These are phyloP conservation scores for Betta splendens DNA, from an alignment of 2,797 vertebrate genomes.

Conservation along the genomic window DNA sequence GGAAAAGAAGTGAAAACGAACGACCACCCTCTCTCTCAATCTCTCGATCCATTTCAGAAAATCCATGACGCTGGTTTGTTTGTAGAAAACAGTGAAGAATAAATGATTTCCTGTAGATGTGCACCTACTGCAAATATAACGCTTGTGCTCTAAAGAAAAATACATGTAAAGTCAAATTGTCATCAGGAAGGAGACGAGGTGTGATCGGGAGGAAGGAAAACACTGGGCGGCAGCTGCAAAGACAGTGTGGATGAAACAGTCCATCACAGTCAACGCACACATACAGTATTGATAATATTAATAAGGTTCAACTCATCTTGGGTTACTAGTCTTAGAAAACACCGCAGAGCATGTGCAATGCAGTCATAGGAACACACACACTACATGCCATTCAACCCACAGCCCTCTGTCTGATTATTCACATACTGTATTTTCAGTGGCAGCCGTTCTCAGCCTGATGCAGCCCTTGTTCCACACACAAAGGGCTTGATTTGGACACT, in stretches of 20 bases:
- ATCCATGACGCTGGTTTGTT: background rate
- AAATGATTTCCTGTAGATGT: constrained; percentile 5
- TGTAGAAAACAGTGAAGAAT: background rate
- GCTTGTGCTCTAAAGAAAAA: background rate
- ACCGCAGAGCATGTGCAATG: background rate
- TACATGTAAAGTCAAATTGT: background rate
- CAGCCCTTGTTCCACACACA: background rate
- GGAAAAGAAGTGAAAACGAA: constrained; percentile 7
- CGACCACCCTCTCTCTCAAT: background rate
- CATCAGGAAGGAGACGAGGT: constrained; percentile 1
- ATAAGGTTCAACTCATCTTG: constrained; percentile 3
- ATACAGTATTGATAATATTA: no score
- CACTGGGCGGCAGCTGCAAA: background rate
- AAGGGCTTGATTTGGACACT: background rate
- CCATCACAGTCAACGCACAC: no score
- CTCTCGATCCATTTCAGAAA: constrained; percentile 12
- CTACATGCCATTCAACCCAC: background rate
- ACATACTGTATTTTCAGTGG: background rate
- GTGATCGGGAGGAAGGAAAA: constrained; percentile 1
- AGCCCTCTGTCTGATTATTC: background rate
- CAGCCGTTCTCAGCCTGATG: background rate
- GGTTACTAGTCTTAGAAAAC: constrained; percentile 29
- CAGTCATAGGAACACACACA: background rate
- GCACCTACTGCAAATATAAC: constrained; percentile 7
- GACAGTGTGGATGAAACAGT: no score